Evolutionary conservation across 1,140 invertebrate genomes (phyloP), one percentile per base, ranked within the genome.

Genomic region (Zaprionus ghesquierei): DNA sequence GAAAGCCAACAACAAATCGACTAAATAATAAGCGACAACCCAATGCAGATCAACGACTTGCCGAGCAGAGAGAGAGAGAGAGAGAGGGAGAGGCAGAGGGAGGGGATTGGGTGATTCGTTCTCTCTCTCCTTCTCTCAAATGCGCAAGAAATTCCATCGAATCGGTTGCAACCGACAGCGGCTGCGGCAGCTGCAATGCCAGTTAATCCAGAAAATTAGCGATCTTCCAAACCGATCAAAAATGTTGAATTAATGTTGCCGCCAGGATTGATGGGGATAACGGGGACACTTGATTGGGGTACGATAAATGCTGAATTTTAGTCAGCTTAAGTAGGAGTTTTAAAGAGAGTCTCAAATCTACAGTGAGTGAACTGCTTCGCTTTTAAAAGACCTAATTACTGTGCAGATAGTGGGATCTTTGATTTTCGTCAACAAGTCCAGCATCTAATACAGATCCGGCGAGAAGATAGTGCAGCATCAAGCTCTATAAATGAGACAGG

Each of bases 1-100:
- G 64, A 72, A 81, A 81, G 63, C n/a, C n/a, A n/a, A n/a, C 64
- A 74, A 61, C 55, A 81, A 81, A 78, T 77, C 74, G 64, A 65
- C 60, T 61, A 75, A 81, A 75, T 82, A 75, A 81, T 81, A 68
- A 75, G 58, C 49, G 54, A 46, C 22, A 56, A 33, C 63, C 50
- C 66, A 70, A 50, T 66, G 58, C 38, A 70, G 62, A 61, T 54
- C 46, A 29, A 33, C 20, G 41, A 62, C 15, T 46, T 22, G 18
- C 15, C 18, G 10, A 46, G n/a, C 5, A 35, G 6, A 2, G 12
- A 35, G 44, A 59, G 22, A 25, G 27, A 29, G 59, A 23, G 49
- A 1, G 12, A 46, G 53, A 13, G 10, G 20, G 5, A 1, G 29
- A 55, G 18, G 25, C 15, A 27, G 44, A 27, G 38, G 8, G 5